A percentile compares a stretch with the other conserved stretches of the same genome.
These are phyloP conservation scores for Stictonetta naevosa DNA, from an alignment of 2,113 vertebrate species.

Conservation along the genomic window DNA sequence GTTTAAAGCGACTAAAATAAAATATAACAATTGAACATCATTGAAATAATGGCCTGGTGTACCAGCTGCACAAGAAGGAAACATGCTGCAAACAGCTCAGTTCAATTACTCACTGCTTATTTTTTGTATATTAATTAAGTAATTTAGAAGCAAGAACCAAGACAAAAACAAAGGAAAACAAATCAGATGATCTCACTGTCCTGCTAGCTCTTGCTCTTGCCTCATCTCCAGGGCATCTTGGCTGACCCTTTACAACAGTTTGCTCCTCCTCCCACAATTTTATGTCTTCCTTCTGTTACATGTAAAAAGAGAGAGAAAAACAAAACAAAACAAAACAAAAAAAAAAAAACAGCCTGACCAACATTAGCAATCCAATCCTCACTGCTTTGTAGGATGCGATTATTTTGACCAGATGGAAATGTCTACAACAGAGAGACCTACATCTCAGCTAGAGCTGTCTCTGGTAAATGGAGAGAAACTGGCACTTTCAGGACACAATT, in stretches of 20 bases:
- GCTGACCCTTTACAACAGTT: conserved; percentile 28
- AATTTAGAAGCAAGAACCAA: conserved; percentile 40
- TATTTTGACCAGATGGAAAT: conserved; percentile 29
- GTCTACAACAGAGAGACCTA: neutral
- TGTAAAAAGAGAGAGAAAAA: neutral
- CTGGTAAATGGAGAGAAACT: conserved; percentile 41
- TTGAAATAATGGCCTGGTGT: neutral
- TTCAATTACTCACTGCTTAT: conserved; percentile 28
- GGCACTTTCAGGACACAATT: conserved; percentile 64
- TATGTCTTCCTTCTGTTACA: neutral
- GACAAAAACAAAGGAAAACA: conserved; percentile 46
- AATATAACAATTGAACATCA: neutral
- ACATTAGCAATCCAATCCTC: neutral
- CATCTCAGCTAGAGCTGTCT: conserved; percentile 10
- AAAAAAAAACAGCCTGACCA: neutral
- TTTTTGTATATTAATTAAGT: conserved; percentile 41
- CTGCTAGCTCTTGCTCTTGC: conserved; percentile 1
- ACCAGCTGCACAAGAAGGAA: conserved; percentile 20
- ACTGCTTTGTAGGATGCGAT: conserved; percentile 19
- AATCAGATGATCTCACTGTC: conserved; percentile 6
- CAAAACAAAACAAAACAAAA: neutral
- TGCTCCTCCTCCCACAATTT: neutral
- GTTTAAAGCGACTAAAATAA: conserved; percentile 2
- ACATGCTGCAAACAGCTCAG: neutral
- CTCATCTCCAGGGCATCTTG: conserved; percentile 21